Percentiles rank a stretch among this genome's conserved stretches.
Conservation (phyloP, 2,888 invertebrate species). For the Pantelozetes paolii region DNA sequence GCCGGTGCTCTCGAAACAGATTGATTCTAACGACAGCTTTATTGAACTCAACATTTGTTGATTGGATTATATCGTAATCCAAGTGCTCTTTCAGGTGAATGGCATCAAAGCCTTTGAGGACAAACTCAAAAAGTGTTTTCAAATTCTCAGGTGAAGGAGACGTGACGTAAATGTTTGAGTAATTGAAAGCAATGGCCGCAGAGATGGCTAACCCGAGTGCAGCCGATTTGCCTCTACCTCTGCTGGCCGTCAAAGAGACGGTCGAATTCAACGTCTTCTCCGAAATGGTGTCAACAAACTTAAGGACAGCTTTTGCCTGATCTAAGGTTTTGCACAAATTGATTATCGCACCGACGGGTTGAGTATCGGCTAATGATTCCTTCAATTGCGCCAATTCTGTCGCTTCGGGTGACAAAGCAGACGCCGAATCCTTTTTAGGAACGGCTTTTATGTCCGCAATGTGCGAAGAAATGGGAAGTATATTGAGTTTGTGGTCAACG, state of each 20-base stretch:
- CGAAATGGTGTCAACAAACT: slow-evolving; percentile 89
- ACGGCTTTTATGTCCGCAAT: slow-evolving; percentile 74
- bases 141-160: slow-evolving; percentile 97
- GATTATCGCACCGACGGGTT: slow-evolving; percentile 82
- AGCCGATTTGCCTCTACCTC: slow-evolving; percentile 97
- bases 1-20: slow-evolving; percentile 80
- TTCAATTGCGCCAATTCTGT: slow-evolving; percentile 58
- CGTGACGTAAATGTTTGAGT: slow-evolving; percentile 93
- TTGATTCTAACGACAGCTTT: slow-evolving; percentile 87
- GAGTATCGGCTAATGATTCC: slow-evolving; percentile 77
- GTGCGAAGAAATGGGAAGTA: slow-evolving; percentile 86
- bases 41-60: slow-evolving; percentile 92
- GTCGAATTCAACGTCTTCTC: slow-evolving; percentile 84
- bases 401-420: slow-evolving; percentile 42
- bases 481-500: slow-evolving; percentile 82
- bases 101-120: slow-evolving; percentile 90
- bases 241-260: slow-evolving; percentile 87
- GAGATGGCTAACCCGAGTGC: slow-evolving; percentile 86
- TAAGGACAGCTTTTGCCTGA: slow-evolving; percentile 82
- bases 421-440: slow-evolving; percentile 47
- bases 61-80: slow-evolving; percentile 89
- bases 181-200: slow-evolving; percentile 63
- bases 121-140: slow-evolving; percentile 93
- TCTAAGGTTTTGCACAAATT: slow-evolving; percentile 87
- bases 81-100: slow-evolving; percentile 81